Base-by-base conservation (phyloP, 2,113 vertebrate species). In the Poeciliopsis occidentalis region DNA sequence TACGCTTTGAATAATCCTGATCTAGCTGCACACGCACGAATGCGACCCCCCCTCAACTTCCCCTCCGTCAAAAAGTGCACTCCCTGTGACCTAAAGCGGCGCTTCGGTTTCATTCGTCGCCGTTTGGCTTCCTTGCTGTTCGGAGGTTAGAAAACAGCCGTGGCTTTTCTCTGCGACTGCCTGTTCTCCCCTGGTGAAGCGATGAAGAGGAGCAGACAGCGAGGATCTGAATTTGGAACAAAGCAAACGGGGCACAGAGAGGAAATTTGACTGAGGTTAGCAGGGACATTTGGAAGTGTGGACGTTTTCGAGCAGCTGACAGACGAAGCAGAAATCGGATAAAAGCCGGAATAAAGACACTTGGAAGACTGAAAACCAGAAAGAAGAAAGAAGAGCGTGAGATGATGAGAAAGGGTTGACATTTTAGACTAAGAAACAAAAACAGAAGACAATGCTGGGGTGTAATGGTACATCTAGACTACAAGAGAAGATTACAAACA, bases 381-480 rank as follows among this genome's bases (percentile, higher is more conserved):
- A 57, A 62, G 71, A 78, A 5, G 39, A 41, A 15, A 41, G 39
- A 41, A 15, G 3, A 41, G 39, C 15, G 73, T 64, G 62, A 22
- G 47, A 24, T 74, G 82, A 85, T 81, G 66, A 83, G 60, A 75
- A 73, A 60, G 68, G 73, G 83, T 83, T 87, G 73, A 76, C 26
- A 34, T 87, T 88, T 79, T 74, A 85, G 65, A 75, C 71, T 80
- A 71, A 11, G 82, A 64, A 76, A 64, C 1, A 82, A 77, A 87
- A 19, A 82, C 75, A 87, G 76, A 84, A 65, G 85, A 83, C 44
- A 19, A 47, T 17, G 17, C 17, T 17, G 17, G 13, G 44, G 44
- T 47, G 13, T 47, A 19, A 17, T 6, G 17, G 44, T 19, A 47
- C 44, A 47, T 47, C 3, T 15, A 5, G 44, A 15, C 44, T 4